A percentile compares a stretch with the other conserved stretches of the same genome.
phyloP scores from a whole-genome alignment of 2,888 invertebrate species.

The Neoascia interrupta region DNA sequence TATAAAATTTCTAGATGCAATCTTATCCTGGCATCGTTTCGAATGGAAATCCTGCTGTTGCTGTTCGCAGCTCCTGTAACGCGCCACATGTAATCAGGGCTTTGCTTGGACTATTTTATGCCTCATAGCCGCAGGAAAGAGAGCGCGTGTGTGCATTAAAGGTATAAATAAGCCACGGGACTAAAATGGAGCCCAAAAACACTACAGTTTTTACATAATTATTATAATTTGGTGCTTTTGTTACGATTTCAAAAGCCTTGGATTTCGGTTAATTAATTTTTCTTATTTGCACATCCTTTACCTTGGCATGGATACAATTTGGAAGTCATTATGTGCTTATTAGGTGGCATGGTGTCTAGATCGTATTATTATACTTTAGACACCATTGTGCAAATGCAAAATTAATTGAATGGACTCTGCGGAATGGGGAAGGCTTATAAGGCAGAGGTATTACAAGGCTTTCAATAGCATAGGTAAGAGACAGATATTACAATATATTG shows the following conservation, averaged over 20 bases:
- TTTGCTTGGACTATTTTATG: conserved; percentile 65
- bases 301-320: too few relatives aligned
- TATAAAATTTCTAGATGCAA: conserved; percentile 55
- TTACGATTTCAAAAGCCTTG: neutral
- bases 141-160: neutral
- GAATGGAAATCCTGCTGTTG: conserved; percentile 51
- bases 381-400: too few relatives aligned
- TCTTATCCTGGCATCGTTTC: conserved; percentile 55
- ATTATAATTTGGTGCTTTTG: too few relatives aligned
- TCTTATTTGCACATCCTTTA: too few relatives aligned
- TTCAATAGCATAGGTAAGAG: too few relatives aligned
- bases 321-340: too few relatives aligned
- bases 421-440: too few relatives aligned
- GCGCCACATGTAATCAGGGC: conserved; percentile 57
- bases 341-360: too few relatives aligned
- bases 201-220: neutral
- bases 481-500: too few relatives aligned
- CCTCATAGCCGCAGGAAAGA: conserved; percentile 52
- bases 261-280: conserved; percentile 61
- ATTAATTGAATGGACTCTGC: too few relatives aligned
- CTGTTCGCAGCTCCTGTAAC: conserved; percentile 22
- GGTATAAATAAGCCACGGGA: conserved; percentile 30
- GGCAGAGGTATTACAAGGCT: too few relatives aligned
- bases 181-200: conserved; percentile 9
- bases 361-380: too few relatives aligned